Evolutionary conservation across 1,140 invertebrate species (phyloP), one percentile per base, ranked within the genome.

Genomic region (Lucilia sericata): DNA sequence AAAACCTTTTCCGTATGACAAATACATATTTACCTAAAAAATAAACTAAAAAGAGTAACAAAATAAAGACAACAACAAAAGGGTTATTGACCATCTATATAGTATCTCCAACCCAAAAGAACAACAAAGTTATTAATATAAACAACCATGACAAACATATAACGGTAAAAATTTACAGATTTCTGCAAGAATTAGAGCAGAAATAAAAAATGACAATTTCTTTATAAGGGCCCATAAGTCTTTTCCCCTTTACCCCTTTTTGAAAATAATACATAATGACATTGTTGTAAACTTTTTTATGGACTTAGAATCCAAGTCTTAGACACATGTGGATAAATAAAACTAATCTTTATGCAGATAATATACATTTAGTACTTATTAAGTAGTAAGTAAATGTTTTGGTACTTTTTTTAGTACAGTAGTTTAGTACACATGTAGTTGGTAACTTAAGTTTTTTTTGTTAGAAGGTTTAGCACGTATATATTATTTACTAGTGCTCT

Each of bases 1-100:
- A 55, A 70, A 70, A 70, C 65, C 65, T 70, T 70, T 70, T 70
- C 65, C 65, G 19, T 70, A 70, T 8, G 55, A 60, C 55, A 60
- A 60, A 60, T 60, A 42, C 42, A 7, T 30, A 30, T 30, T 30
- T 30, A 7, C 42, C 42, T 14, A 60, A n/a, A 14, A 60, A n/a
- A 14, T n/a, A 14, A 60, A 60, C n/a, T n/a, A 60, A 42, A 42
- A 42, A 42, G 10, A 42, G 42, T 42, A 8, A 42, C 42, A 42
- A 60, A 60, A 60, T n/a, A n/a, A 42, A 60, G 9, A 21, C 65
- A 9, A 21, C n/a, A 70, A 70, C 65, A 70, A 21, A 70, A 70
- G 19, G 65, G 19, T 70, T 70, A 70, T 70, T 70, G 65, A 70
- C 65, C 65, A 21, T n/a, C 51, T 17, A 30, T 30, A 3, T 30